Evolutionary conservation across 2,797 vertebrate species (phyloP), one percentile per base, ranked within the genome.

Genomic region (Ceryle rudis): DNA sequence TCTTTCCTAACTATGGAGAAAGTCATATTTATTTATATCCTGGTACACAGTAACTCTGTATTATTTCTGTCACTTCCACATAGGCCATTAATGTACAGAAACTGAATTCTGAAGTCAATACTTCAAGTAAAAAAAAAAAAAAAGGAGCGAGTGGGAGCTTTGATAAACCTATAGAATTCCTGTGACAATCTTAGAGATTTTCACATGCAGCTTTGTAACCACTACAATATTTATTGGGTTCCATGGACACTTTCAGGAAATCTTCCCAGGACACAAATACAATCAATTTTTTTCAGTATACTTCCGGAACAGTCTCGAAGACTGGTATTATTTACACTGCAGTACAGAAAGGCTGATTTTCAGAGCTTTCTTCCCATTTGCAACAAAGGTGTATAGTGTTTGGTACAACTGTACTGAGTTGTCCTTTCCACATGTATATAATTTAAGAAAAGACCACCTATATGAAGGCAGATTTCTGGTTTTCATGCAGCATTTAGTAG

Each of bases 21-120:
- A 96, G n/a, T 66, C 46, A 70, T 93, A 84, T 72, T 90, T 91
- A 58, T 84, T 42, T 72, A 81, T 58, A 39, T 21, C 55, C 75
- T 77, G 51, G 49, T 85, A 60, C 33, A 66, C 66, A 84, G n/a
- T 78, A 91, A 92, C 61, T 89, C 28, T 3, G 1, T 70, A 85
- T 75, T 42, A 85, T 91, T 93, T 89, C 62, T 71, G 86, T 66
- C 60, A 55, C 49, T 90, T 91, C 51, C 51, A 73, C n/a, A 37
- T 25, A 77, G 14, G 19, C 11, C 58, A 70, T 91, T 81, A 93
- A 81, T 58, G 84, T 25, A 74, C 3, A 81, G n/a, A 89, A 95
- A 69, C 47, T 69, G 72, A 95, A 79, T 55, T 90, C 54, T 81
- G 35, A 90, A 37, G 47, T 39, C 74, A 71, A 16, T 79, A 54